Evolutionary conservation across 2,113 vertebrate genomes (phyloP).

Genomic region (Erinaceus europaeus): DNA sequence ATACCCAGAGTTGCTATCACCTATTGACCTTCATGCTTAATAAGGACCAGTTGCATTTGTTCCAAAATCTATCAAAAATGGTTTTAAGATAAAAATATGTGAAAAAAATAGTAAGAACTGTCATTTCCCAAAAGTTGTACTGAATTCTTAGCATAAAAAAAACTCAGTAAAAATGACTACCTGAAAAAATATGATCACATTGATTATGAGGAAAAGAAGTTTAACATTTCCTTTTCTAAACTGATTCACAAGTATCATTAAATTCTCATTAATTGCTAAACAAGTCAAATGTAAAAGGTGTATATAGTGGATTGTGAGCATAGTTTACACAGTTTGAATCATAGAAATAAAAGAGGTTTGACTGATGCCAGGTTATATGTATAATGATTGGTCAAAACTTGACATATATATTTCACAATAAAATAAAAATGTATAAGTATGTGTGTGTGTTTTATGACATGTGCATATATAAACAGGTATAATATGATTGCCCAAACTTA

Average conservation of each 20-base stretch:
- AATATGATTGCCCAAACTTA: too few relatives aligned
- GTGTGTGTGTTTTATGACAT: background rate
- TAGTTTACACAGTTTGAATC: background rate
- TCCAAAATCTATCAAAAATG: background rate
- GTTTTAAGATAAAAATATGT: background rate
- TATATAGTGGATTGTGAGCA: background rate
- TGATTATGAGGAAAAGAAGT: background rate
- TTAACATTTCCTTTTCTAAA: background rate
- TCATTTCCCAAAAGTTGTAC: background rate
- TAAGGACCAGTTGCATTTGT: background rate
- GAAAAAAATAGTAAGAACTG: background rate
- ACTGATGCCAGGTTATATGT: background rate
- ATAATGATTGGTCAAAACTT: background rate
- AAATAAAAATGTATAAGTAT: conserved; percentile 3
- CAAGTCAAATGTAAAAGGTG: conserved; percentile 7
- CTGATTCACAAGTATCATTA: background rate
- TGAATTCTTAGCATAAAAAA: conserved; percentile 32
- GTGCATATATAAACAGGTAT: background rate
- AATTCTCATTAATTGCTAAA: conserved; percentile 27
- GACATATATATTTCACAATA: background rate
- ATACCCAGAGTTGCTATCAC: background rate
- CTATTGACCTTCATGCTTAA: background rate
- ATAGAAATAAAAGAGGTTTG: background rate
- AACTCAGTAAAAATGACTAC: conserved; percentile 4
- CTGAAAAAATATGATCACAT: background rate